Conservation (phyloP, 1,140 invertebrate genomes). For the Drosophila ficusphila region DNA sequence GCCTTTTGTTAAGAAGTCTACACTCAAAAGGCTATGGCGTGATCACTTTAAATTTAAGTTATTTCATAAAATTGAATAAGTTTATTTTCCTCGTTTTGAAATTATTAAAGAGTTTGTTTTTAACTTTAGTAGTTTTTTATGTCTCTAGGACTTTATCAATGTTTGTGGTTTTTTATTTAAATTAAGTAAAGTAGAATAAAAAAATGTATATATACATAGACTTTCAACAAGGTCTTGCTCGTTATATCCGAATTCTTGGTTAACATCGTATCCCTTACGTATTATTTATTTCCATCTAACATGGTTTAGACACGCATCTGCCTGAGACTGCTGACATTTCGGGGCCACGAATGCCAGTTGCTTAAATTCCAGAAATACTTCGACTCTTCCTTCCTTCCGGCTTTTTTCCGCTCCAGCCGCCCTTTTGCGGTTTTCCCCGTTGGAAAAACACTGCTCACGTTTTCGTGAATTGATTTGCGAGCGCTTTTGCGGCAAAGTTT, state of each 20-base stretch:
- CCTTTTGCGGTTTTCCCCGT: neutral
- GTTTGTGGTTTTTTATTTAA: too few species aligned
- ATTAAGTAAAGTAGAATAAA: too few species aligned
- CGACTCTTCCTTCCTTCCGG: conserved; percentile 34
- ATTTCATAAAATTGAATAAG: too few species aligned
- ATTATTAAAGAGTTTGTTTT: too few species aligned
- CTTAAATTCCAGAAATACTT: conserved; percentile 71
- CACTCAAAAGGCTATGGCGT: too few species aligned
- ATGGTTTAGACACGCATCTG: conserved; percentile 67
- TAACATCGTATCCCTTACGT: neutral
- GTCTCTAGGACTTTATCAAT: too few species aligned
- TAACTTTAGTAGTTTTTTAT: too few species aligned
- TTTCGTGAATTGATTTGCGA: conserved; percentile 74
- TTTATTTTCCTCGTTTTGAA: too few species aligned
- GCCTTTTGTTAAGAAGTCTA: neutral
- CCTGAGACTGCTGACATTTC: conserved; percentile 28
- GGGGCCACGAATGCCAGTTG: conserved; percentile 53
- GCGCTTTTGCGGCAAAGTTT: conserved; percentile 32
- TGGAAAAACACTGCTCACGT: conserved; percentile 49
- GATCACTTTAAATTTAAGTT: too few species aligned
- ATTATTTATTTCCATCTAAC: conserved; percentile 64
- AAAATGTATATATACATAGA: too few species aligned
- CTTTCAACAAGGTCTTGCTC: neutral
- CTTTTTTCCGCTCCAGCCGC: neutral
- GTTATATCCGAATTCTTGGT: conserved; percentile 14